phyloP scores from a whole-genome alignment of 2,113 vertebrate species.

The Chitala chitala region DNA sequence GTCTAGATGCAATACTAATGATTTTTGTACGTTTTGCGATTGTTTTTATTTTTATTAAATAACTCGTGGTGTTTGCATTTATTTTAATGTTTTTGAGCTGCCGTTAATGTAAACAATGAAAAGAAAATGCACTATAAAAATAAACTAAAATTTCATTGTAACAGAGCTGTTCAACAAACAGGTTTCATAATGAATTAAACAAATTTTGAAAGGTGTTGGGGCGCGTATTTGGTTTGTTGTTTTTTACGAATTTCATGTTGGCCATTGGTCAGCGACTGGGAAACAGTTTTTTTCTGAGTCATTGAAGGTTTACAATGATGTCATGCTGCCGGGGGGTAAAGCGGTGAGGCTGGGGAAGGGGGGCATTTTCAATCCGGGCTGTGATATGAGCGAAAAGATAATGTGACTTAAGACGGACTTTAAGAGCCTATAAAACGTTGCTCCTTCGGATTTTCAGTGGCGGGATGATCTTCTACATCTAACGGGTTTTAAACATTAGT shows the following conservation, averaged over 20 bases:
- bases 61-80: not conserved
- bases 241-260: not conserved
- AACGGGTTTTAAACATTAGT: conserved; percentile 1
- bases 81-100: too few relatives aligned
- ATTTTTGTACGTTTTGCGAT: not conserved
- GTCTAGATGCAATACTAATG: too few relatives aligned
- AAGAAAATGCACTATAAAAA: not conserved
- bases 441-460: not conserved
- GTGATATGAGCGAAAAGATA: not conserved
- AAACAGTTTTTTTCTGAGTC: not conserved
- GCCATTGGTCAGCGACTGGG: conserved; percentile 20
- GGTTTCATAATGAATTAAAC: not conserved
- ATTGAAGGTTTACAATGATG: conserved; percentile 21
- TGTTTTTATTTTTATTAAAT: not conserved
- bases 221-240: not conserved
- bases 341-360: conserved; percentile 4
- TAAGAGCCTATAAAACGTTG: not conserved
- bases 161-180: too few relatives aligned
- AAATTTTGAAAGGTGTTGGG: not conserved
- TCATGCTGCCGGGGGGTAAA: conserved; percentile 17
- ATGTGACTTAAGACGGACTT: not conserved
- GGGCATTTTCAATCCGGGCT: not conserved
- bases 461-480: not conserved
- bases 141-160: too few relatives aligned
- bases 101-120: not conserved